Evolutionary conservation across 2,797 vertebrate genomes (phyloP).

Genomic region (Euphonia xanthogaster): DNA sequence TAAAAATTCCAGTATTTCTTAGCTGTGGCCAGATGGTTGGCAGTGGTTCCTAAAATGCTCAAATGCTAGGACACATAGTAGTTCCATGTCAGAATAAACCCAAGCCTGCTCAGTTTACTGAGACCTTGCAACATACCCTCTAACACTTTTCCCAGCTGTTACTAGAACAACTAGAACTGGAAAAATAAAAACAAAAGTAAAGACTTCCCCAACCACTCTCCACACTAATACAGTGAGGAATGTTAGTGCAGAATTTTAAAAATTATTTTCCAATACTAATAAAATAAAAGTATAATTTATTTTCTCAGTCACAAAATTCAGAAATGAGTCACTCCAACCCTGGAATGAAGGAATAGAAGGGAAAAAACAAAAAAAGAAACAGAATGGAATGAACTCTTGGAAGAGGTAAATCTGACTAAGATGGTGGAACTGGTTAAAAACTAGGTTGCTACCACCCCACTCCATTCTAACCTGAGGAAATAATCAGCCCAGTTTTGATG

Average conservation of each 20-base stretch:
- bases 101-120: neutral
- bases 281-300: neutral
- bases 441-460: neutral
- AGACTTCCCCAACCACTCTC: neutral
- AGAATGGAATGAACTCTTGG: neutral
- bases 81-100: neutral
- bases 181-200: neutral
- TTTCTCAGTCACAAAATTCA: neutral
- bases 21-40: neutral
- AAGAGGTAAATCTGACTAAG: neutral
- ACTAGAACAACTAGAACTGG: neutral
- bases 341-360: neutral
- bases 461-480: neutral
- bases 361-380: neutral
- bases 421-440: neutral
- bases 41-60: constrained; percentile 41
- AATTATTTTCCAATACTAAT: neutral
- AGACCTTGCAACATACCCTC: neutral
- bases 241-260: neutral
- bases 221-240: neutral
- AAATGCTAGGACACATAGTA: constrained; percentile 20
- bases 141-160: neutral
- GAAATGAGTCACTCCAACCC: neutral
- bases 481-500: neutral
- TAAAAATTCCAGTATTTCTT: constrained; percentile 72